Base-by-base conservation (phyloP, 2,888 invertebrate species). In the Apoda limacodes region DNA sequence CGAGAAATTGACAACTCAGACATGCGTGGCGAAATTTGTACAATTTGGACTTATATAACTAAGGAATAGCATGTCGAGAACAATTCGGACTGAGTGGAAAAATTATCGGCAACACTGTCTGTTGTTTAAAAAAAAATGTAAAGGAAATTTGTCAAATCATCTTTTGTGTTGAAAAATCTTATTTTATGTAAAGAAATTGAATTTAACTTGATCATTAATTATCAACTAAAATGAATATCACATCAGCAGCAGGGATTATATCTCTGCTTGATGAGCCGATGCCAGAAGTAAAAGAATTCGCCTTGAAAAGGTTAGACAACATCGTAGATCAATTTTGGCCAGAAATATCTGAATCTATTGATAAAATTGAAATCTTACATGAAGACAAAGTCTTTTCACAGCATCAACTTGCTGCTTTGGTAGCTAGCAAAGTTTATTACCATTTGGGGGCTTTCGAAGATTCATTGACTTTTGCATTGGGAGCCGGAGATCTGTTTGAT, bases 241-340 rank as follows among this genome's bases (percentile, higher is more conserved):
- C 81, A 48, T 82, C 82, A 44, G 82, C 82, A 10, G 95, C 95
- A 60, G 97, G 97, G 66, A 93, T 98, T 46, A 93, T 98, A 60
- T 94, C 97, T 76, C 88, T 98, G 53, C 83, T 98, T 48, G 96
- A 98, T 68, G 98, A 98, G 72, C 91, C 93, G 29, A 92, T 93
- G 83, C 87, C 92, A 9, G 95, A 97, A 71, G 83, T 98, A 35
- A 95, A 97, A 76, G 88, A 93, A 13, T 98, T 96, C 65, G 97
- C 98, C 9, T 72, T 98, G 51, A 90, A 90, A 57, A 95, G 96
- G 62, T 82, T 98, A 51, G 92, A 98, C 72, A 85, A 87, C 57
- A 93, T 98, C 53, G 97, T 98, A 1, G 95, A 98, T 67, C 93
- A 95, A 63, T 98, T 98, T 78, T 98, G 98, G 98, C 95, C 98